Evolutionary conservation across 1,140 invertebrate genomes (phyloP), one percentile per base, ranked within the genome.

Genomic region (Apis florea): DNA sequence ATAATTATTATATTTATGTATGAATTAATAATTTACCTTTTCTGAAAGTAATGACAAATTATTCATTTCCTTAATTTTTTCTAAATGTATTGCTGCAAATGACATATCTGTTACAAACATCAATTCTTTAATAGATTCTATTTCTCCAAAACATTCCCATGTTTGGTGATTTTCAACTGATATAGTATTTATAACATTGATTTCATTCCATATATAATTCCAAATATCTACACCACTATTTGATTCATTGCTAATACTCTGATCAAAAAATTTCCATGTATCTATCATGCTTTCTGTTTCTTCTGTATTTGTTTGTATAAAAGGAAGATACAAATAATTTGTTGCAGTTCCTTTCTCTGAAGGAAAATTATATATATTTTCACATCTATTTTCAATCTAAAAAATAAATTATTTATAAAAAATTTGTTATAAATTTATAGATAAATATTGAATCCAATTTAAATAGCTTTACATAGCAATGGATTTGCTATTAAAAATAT

Each of bases 61-160:
- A 59, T 68, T 83, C 56, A 76, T 85, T 69, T 91, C 77, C 70
- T 85, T 90, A 49, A 91, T 77, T 85, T 84, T 90, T 54, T 89
- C 87, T 11, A 93, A 53, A 83, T 93, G 90, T 24, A 91, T 56
- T 24, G 91, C 89, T 17, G 89, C 90, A 40, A 89, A 74, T 2
- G 87, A 75, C 2, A 86, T 83, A 85, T 94, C 92, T 1, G 89
- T 87, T 26, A 91, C 73, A 81, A 93, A 94, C 40, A 82, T 78
- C 21, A 74, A 77, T 66, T 93, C 89, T 77, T 91, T 92, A 15
- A 53, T 26, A 19, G 87, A 77, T 47, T 92, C 81, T 0, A 73
- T 81, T 17, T 82, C 56, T 49, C 93, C 93, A 2, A 94, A 75
- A 26, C 83, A 90, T 83, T 94, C 93, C 93, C 93, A 94, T 0